A percentile compares a stretch with the other conserved stretches of the same genome.
phyloP scores from a whole-genome alignment of 2,113 vertebrate genomes.

The Poecilia latipinna region DNA sequence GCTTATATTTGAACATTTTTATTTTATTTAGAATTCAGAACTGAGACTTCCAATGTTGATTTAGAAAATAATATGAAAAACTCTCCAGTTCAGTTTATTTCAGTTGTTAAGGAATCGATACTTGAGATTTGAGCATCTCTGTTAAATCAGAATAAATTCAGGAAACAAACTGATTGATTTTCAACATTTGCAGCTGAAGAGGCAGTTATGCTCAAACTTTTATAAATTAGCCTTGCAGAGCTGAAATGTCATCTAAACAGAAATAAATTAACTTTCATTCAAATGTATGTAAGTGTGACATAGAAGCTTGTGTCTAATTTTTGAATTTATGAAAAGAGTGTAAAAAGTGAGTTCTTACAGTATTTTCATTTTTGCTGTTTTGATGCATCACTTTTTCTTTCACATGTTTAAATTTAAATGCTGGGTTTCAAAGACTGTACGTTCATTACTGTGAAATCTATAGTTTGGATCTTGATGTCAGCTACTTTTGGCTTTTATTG shows the following conservation, averaged over 20 bases:
- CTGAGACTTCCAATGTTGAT: no score
- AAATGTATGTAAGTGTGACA: background rate
- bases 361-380: background rate
- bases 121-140: background rate
- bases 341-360: background rate
- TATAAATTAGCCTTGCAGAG: background rate
- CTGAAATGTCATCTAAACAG: background rate
- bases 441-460: background rate
- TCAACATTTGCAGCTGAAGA: background rate
- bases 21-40: no score
- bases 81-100: background rate
- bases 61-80: no score
- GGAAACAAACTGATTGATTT: background rate
- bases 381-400: background rate
- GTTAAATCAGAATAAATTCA: background rate
- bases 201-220: background rate
- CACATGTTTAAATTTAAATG: background rate
- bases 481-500: no score
- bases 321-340: background rate
- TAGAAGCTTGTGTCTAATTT: background rate
- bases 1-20: no score
- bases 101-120: background rate
- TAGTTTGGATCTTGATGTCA: no score
- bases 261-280: background rate
- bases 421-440: background rate